A percentile compares a stretch with the other conserved stretches of the same genome.
Evolutionary conservation across 2,113 vertebrate genomes (phyloP).

Genomic region (Hemiscyllium ocellatum): DNA sequence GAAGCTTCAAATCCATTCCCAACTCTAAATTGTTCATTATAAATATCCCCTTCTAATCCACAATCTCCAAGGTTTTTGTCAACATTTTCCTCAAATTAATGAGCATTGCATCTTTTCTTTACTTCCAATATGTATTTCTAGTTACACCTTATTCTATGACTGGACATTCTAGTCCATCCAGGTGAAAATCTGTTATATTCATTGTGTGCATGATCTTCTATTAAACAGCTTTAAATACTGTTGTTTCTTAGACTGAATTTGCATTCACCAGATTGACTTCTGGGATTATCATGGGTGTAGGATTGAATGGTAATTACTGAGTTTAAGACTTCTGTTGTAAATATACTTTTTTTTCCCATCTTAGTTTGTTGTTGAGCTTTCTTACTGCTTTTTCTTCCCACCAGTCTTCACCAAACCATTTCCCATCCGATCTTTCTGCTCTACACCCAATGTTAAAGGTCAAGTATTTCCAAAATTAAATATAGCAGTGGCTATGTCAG

Average conservation of each 20-base stretch:
- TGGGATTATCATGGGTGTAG: not conserved
- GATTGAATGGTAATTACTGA: not conserved
- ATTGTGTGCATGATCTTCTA: not conserved
- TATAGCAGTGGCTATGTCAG: not conserved
- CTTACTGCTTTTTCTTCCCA: not conserved
- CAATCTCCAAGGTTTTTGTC: not conserved
- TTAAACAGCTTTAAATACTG: not conserved
- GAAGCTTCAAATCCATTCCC: not conserved
- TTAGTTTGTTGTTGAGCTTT: not conserved
- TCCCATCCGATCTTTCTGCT: not conserved
- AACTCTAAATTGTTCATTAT: not conserved
- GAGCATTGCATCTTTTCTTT: not conserved
- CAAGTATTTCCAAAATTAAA: conserved; percentile 18
- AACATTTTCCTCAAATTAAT: not conserved
- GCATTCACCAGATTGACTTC: not conserved
- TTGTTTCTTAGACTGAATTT: not conserved
- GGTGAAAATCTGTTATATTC: not conserved
- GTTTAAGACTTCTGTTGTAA: not conserved
- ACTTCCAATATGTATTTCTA: not conserved
- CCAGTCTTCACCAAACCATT: not conserved
- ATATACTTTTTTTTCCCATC: not conserved
- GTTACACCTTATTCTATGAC: not conserved
- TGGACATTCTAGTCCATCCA: not conserved
- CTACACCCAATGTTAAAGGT: not conserved
- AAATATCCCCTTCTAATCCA: not conserved